phyloP scores from a whole-genome alignment of 2,797 vertebrate species.

The Oreochromis mossambicus region DNA sequence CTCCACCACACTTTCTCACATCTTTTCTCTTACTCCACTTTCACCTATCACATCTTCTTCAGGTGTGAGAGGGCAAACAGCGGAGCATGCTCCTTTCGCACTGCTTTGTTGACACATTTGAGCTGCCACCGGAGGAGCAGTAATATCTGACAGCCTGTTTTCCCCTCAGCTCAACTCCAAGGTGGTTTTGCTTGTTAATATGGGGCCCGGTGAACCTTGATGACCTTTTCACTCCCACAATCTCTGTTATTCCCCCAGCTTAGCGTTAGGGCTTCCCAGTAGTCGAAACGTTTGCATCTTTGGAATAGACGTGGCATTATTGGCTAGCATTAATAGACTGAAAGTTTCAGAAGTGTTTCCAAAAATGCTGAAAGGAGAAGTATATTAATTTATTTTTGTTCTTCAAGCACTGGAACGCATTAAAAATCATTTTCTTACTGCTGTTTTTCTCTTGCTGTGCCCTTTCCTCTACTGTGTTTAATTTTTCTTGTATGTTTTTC shows the following conservation, averaged over 20 bases:
- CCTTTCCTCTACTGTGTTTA: not conserved
- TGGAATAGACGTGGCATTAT: not conserved
- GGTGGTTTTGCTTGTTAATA: conserved; percentile 11
- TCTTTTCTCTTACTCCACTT: not conserved
- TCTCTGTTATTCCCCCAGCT: not conserved
- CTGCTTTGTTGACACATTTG: conserved; percentile 50
- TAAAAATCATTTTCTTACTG: not conserved
- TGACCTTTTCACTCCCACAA: conserved; percentile 16
- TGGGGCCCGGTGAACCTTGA: conserved; percentile 10
- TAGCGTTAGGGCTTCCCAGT: not conserved
- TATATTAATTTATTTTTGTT: not conserved
- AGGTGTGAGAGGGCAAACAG: conserved; percentile 57
- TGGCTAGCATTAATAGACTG: not conserved
- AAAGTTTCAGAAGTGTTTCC: not conserved
- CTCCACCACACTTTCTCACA: not conserved
- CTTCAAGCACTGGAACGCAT: not conserved
- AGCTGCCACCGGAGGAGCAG: not conserved
- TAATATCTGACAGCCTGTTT: conserved; percentile 1
- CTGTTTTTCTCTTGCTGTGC: not conserved
- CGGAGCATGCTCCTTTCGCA: conserved; percentile 20
- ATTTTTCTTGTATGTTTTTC: not conserved
- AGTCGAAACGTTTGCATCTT: not conserved
- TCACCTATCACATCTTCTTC: conserved; percentile 13
- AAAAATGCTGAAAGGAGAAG: not conserved
- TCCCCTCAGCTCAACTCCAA: not conserved